Conservation (phyloP, 2,113 vertebrate genomes). For the Chionis minor region DNA sequence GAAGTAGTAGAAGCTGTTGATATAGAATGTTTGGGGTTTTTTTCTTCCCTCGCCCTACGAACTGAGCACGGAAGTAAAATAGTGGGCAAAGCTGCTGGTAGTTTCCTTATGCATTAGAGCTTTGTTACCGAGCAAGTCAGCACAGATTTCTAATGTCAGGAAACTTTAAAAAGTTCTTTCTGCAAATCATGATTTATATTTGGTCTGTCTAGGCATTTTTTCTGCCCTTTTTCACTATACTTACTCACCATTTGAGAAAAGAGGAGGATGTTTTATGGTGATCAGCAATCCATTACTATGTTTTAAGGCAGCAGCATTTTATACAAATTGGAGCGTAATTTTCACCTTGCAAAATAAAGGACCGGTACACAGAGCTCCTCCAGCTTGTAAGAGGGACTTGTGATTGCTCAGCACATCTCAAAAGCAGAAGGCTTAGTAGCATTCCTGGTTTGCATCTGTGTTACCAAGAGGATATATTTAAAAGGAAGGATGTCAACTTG, state of each 20-base stretch:
- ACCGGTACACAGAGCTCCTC: neutral
- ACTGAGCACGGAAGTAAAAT: neutral
- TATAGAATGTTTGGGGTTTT: neutral
- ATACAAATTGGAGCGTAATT: neutral
- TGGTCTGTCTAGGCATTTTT: neutral
- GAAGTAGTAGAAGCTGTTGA: neutral
- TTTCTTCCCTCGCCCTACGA: neutral
- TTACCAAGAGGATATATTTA: too few species aligned
- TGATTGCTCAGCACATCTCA: neutral
- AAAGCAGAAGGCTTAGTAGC: neutral
- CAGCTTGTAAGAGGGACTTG: neutral
- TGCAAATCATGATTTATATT: neutral
- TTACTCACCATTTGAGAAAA: neutral
- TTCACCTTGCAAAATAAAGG: neutral
- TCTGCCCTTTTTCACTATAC: neutral
- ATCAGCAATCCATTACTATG: neutral
- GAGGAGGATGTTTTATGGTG: neutral
- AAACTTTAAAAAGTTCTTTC: neutral
- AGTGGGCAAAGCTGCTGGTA: neutral
- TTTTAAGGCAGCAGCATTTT: neutral
- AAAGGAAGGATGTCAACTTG: too few species aligned
- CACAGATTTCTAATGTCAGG: neutral
- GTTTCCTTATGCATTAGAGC: neutral
- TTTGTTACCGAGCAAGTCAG: neutral
- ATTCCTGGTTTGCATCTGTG: neutral